phyloP scores from a whole-genome alignment of 2,113 vertebrate species.

The Misgurnus mizolepis region DNA sequence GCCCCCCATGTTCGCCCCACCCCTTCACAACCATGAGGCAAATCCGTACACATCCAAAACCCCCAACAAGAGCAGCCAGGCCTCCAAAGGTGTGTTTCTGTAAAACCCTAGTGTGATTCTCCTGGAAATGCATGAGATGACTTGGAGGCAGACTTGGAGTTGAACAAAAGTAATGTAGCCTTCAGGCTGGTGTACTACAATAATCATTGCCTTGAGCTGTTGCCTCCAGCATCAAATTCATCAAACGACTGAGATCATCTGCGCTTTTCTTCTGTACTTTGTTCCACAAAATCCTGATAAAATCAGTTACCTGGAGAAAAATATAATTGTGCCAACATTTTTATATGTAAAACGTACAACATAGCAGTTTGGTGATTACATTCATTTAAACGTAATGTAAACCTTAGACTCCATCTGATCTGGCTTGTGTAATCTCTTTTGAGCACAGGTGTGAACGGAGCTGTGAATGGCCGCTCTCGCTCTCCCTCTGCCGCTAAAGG shows the following conservation, averaged over 20 bases:
- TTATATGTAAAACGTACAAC: too few relatives aligned
- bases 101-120: background rate
- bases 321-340: too few relatives aligned
- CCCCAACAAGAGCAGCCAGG: conserved; percentile 82
- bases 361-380: too few relatives aligned
- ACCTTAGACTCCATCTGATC: background rate
- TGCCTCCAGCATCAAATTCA: conserved; percentile 9
- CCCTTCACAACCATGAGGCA: conserved; percentile 88
- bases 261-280: background rate
- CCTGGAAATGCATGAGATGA: background rate
- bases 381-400: background rate
- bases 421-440: conserved; percentile 39
- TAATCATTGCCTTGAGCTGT: conserved; percentile 21
- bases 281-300: background rate
- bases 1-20: conserved; percentile 87
- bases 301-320: too few relatives aligned
- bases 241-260: background rate
- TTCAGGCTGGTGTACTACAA: conserved; percentile 13
- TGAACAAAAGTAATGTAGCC: conserved; percentile 21
- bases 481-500: conserved; percentile 77
- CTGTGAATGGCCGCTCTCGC: conserved; percentile 85
- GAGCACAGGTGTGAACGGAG: conserved; percentile 87
- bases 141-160: conserved; percentile 19
- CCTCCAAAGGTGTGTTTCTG: conserved; percentile 82
- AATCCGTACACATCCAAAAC: conserved; percentile 84